A percentile compares a stretch with the other conserved stretches of the same genome.
phyloP scores from a whole-genome alignment of 2,888 invertebrate genomes.

The Oscheius sp. region DNA sequence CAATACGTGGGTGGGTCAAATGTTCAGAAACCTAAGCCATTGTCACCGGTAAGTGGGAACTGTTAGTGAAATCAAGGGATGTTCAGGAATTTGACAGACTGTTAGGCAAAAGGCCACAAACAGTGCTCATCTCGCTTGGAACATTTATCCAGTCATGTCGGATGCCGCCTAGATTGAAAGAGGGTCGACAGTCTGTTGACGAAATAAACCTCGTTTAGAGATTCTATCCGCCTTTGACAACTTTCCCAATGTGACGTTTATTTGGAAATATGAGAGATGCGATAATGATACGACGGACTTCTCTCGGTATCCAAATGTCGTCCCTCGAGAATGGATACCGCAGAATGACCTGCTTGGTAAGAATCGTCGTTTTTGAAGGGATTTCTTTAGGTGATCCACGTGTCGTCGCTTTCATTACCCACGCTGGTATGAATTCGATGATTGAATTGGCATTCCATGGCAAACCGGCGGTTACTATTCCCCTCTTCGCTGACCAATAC shows the following conservation, averaged over 20 bases:
- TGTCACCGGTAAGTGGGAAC: background rate
- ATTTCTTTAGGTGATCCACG: slow-evolving; percentile 18
- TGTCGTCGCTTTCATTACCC: slow-evolving; percentile 26
- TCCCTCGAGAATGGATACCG: slow-evolving; percentile 15
- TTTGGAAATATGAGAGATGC: slow-evolving; percentile 32
- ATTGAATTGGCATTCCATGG: slow-evolving; percentile 16
- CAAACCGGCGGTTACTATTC: slow-evolving; percentile 28
- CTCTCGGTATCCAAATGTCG: slow-evolving; percentile 9
- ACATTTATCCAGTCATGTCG: slow-evolving; percentile 5
- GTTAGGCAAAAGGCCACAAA: background rate
- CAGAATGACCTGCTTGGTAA: slow-evolving; percentile 32
- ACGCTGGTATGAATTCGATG: slow-evolving; percentile 36
- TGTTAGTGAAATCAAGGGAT: background rate
- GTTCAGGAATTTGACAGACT: slow-evolving; percentile 14
- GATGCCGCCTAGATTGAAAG: slow-evolving; percentile 8
- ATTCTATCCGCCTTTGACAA: slow-evolving; percentile 14
- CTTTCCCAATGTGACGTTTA: slow-evolving; percentile 16
- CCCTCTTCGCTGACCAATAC: slow-evolving; percentile 34
- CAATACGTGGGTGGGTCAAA: slow-evolving; percentile 30
- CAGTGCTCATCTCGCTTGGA: slow-evolving; percentile 23
- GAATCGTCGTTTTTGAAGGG: background rate
- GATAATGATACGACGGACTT: slow-evolving; percentile 23
- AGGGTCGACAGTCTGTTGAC: background rate
- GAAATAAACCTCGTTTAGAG: background rate
- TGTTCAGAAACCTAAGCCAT: slow-evolving; percentile 15